Percentiles rank a stretch among this genome's conserved stretches.
Evolutionary conservation across 2,797 vertebrate genomes (phyloP).

Genomic region (Sebastes glaucus): DNA sequence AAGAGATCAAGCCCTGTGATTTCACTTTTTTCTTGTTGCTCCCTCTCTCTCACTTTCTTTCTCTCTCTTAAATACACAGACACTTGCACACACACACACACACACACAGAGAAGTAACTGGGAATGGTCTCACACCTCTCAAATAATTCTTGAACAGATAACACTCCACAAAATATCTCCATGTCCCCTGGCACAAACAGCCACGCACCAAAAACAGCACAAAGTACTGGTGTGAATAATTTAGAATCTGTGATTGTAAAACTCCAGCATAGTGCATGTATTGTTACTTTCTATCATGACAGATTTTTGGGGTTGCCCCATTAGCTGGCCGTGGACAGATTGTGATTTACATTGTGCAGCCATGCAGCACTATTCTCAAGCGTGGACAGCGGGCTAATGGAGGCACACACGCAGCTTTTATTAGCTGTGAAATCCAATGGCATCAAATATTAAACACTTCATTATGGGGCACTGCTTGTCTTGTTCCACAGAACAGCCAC

Average conservation of each 20-base stretch:
- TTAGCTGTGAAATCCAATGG: slow-evolving; percentile 83
- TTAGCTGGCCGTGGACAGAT: slow-evolving; percentile 70
- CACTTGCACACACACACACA: not conserved
- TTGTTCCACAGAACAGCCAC: slow-evolving; percentile 78
- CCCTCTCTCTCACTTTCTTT: not conserved
- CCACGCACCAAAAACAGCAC: slow-evolving; percentile 58
- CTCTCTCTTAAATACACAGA: slow-evolving; percentile 4
- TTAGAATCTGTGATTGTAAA: slow-evolving; percentile 67
- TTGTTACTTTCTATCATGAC: slow-evolving; percentile 62
- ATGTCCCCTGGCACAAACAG: slow-evolving; percentile 55
- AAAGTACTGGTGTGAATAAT: slow-evolving; percentile 71
- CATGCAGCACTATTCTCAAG: slow-evolving; percentile 64
- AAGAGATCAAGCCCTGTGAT: slow-evolving; percentile 40
- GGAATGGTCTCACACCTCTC: slow-evolving; percentile 39
- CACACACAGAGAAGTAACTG: slow-evolving; percentile 4
- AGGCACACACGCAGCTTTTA: slow-evolving; percentile 77
- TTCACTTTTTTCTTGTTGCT: slow-evolving; percentile 17
- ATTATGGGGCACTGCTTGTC: slow-evolving; percentile 82
- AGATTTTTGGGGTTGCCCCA: slow-evolving; percentile 63
- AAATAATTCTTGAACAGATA: slow-evolving; percentile 42
- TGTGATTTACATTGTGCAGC: slow-evolving; percentile 75
- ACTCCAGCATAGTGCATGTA: slow-evolving; percentile 36
- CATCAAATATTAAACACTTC: slow-evolving; percentile 86
- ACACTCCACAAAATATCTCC: slow-evolving; percentile 47
- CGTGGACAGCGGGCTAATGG: slow-evolving; percentile 78